Evolutionary conservation across 2,797 vertebrate species (phyloP).

Genomic region (Balearica regulorum): DNA sequence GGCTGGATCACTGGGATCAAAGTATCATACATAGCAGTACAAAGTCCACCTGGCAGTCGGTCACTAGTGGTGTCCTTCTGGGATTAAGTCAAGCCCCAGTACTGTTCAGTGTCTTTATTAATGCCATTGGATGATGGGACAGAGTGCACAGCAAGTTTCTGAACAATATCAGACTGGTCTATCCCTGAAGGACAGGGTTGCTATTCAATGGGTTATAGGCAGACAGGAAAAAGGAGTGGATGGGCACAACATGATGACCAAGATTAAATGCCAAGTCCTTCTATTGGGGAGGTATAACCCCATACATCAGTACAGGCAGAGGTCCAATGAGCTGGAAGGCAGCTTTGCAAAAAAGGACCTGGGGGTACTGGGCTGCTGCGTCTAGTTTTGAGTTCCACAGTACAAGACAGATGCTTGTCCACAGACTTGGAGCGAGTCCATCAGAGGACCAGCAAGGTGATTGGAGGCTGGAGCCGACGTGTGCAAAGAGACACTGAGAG

Average conservation of each 20-base stretch:
- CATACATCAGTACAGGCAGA: not conserved
- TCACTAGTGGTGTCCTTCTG: not conserved
- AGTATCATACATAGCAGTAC: not conserved
- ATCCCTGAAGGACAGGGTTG: not conserved
- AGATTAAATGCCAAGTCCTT: not conserved
- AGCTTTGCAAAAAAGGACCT: not conserved
- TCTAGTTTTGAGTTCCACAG: not conserved
- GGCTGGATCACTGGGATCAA: not conserved
- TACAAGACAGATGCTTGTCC: not conserved
- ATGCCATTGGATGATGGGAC: not conserved
- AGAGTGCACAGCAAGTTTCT: not conserved
- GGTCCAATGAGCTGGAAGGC: not conserved
- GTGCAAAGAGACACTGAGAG: not conserved
- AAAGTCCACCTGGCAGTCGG: not conserved
- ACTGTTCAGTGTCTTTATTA: not conserved
- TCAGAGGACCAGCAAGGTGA: not conserved
- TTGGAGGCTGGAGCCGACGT: not conserved
- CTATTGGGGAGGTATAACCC: not conserved
- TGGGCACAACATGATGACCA: not conserved
- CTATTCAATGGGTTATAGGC: not conserved
- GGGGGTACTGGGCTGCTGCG: not conserved
- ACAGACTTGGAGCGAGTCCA: not conserved
- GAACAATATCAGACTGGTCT: not conserved
- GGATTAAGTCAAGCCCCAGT: not conserved
- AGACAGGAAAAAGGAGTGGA: not conserved